Evolutionary conservation across 2,888 invertebrate genomes (phyloP), one percentile per base, ranked within the genome.

Genomic region (Megaustenia siamemsis): DNA sequence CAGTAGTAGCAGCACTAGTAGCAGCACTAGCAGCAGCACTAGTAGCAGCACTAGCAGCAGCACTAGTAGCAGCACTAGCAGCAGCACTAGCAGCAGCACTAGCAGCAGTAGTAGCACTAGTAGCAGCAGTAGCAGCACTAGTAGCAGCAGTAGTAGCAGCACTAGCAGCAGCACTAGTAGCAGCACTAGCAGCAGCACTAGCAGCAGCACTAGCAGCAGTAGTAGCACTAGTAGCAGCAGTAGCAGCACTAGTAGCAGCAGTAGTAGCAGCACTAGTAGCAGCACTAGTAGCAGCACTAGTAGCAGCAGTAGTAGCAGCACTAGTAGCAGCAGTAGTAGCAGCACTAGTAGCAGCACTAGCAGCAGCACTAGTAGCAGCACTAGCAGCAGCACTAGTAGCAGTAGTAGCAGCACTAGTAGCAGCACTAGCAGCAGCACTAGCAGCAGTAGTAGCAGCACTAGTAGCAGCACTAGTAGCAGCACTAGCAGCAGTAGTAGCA

Each of bases 1-100:
- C n/a, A 73, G 40, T 40, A 73, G 73, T 40, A 73, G 73, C n/a
- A 40, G 73, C n/a, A 73, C 40, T 40, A 40, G 40, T 40, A 73
- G 73, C n/a, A 73, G 73, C n/a, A 73, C 40, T 40, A 73, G 40
- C n/a, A 73, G 73, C n/a, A 73, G 73, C n/a, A 73, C 40, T 40
- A 73, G 40, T 40, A 73, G 73, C n/a, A 1, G 40, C n/a, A 73
- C 21, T 40, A 38, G 43, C n/a, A 73, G 73, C 40, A 73, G 73
- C n/a, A n/a, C 40, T 40, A 40, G 43, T 40, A 40, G 73, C 21
- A 73, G 40, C n/a, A 73, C 40, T 40, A 73, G 40, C n/a, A 73
- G 73, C 40, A 45, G 73, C 24, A 40, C 12, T 73, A 35, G 73
- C 40, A 73, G 73, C n/a, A 73, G 73, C n/a, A 73, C 12, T 5